Evolutionary conservation across 2,797 vertebrate genomes (phyloP), one percentile per base, ranked within the genome.

Genomic region (Amphiprion clarkii): DNA sequence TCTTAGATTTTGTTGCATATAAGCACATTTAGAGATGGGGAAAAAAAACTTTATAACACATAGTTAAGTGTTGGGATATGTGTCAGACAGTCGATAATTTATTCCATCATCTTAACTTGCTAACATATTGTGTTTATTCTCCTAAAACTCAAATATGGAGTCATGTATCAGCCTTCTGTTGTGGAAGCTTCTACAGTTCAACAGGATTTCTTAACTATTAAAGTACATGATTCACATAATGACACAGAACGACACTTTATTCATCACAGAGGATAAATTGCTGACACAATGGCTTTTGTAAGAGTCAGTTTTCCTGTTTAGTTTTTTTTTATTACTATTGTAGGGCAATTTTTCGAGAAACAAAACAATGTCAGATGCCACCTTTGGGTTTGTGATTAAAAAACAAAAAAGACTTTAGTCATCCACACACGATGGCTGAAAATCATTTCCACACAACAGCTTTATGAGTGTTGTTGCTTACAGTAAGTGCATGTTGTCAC

Each of bases 41-140:
- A 33, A 65, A 58, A 67, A 60, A 69, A n/a, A 4, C 16, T 48
- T 64, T 36, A 46, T 62, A 52, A 11, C 11, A 39, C 36, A 39
- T 39, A 10, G 36, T 39, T 39, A 39, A 12, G 36, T 39, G 36
- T 11, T 39, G 10, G 10, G 36, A 12, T 39, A 39, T 39, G 10
- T 11, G 36, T 10, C 36, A 10, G 36, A 39, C 2, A 39, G 36
- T 39, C 10, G 36, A 39, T 39, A 11, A 39, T 39, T 12, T 12
- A 12, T 12, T 39, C 36, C 3, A 10, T 56, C 9, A 23, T 69
- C 23, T 14, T 19, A 68, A 68, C 13, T 48, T 14, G n/a, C 31
- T 36, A 44, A 42, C 55, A 62, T 33, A 55, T 69, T 21, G 29
- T 49, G 17, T 33, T 33, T 33, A 1, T 33, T 33, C 5, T 6